phyloP scores from a whole-genome alignment of 2,888 invertebrate genomes.

The Biston betularia region DNA sequence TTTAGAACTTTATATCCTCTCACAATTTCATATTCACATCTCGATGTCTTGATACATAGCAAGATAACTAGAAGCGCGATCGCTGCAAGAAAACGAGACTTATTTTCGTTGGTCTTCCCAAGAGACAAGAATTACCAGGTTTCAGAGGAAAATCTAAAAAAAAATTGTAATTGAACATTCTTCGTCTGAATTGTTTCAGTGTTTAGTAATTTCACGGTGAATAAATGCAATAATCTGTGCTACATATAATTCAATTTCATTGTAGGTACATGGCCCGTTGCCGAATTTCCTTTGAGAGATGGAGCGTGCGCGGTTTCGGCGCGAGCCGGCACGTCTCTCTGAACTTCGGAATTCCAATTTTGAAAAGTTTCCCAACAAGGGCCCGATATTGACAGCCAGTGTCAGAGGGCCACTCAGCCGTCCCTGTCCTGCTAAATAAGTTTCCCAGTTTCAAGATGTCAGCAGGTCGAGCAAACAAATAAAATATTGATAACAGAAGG shows the following conservation, averaged over 20 bases:
- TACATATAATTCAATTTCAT: conserved; percentile 80
- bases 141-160: conserved; percentile 25
- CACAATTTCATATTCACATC: too few species aligned
- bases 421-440: conserved; percentile 57
- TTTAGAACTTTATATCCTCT: too few species aligned
- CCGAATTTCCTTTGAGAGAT: conserved; percentile 84
- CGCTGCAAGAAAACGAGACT: not conserved
- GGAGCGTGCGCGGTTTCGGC: conserved; percentile 71
- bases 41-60: too few species aligned
- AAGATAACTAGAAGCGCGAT: too few species aligned
- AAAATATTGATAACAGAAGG: conserved; percentile 21
- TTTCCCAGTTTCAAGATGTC: conserved; percentile 49
- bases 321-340: conserved; percentile 81
- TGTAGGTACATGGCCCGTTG: conserved; percentile 79
- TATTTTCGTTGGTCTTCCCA: not conserved
- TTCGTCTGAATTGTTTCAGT: conserved; percentile 55
- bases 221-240: conserved; percentile 79
- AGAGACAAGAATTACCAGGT: conserved; percentile 9
- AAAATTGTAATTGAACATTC: conserved; percentile 52
- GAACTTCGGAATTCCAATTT: conserved; percentile 86
- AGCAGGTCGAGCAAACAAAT: conserved; percentile 23
- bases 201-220: conserved; percentile 77
- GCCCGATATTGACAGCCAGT: conserved; percentile 80
- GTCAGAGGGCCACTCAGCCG: conserved; percentile 75
- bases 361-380: conserved; percentile 84